Evolutionary conservation across 30 jellyfish, hydroid and myxozoan species (phyloP), one percentile per base, ranked within the genome.

Genomic region (Rhopilema esculentum): DNA sequence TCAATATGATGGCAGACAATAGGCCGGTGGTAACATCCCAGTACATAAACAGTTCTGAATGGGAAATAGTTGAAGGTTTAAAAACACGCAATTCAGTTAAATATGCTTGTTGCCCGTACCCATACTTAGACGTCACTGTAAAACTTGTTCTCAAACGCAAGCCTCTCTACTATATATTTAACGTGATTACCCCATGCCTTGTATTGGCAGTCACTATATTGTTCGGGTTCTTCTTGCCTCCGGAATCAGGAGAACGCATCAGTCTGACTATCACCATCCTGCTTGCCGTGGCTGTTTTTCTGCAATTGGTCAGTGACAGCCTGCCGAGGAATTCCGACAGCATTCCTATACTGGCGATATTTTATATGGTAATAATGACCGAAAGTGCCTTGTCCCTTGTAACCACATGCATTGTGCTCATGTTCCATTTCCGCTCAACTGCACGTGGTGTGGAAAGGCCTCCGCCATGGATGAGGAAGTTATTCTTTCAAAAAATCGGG

Each of bases 221-320:
- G 51, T 94, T 94, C 76, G 97, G 97, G 52, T 94, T 94, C 64
- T 94, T 89, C 90, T 82, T 94, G 62, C 99, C 99, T 4, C 99
- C 99, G 40, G 99, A 94, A 69, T 83, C 97, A 20, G 99, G 99
- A 1, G 99, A 94, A 69, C 83, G 99, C 28, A 90, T 94, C 72
- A 83, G 97, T 25, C 79, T 94, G 61, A 90, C 97, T 0, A 94
- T 94, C 30, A 94, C 99, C 15, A 90, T 94, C 15, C 68, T 94
- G 64, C 90, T 94, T 0, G 99, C 99, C 0, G 99, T 94, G 21
- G 97, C 99, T 16, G 97, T 94, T 16, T 94, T 94, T 51, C 93
- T 94, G 50, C 99, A 94, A 48, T 71, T 94, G 68, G 97, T 90
- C 22, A 89, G 97, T 67, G 97, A 88, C 57, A 88, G 88, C 33